Base-by-base conservation (phyloP, 2,888 invertebrate species). In the Venusia cambrica region DNA sequence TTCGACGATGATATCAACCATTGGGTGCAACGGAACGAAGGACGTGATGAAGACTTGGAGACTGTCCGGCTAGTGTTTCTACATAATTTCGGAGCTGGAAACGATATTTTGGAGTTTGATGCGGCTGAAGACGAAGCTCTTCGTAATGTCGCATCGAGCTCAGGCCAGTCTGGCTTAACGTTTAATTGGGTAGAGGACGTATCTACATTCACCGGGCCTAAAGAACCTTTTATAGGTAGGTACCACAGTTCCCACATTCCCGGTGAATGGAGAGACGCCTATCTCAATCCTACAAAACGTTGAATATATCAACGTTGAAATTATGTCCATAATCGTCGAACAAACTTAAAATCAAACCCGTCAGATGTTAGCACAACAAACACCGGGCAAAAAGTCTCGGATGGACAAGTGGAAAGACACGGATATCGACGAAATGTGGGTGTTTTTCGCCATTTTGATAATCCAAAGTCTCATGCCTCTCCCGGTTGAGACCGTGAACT, bases 401-500 rank as follows among this genome's bases (percentile, higher is more conserved):
- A n/a, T 16, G 5, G 16, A 16, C 2, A 16, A 16, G 5, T 16
- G 16, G 16, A 16, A 16, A n/a, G 16, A 16, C n/a, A 16, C 16
- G 5, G 16, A 16, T n/a, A 16, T 16, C n/a, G 16, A 16, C 5
- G 32, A 32, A 14, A 18, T 32, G 13, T 32, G 32, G 32, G 19
- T 13, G 6, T 32, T 10, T n/a, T 32, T 32, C n/a, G 17, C 18
- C 5, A 13, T 32, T 13, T 10, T 32, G 2, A 32, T 32, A 19
- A 8, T 32, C 6, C 32, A 32, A 9, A 25, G 25, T 9, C 11
- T 32, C 8, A 19, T 16, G n/a, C 19, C 32, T 5, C 5, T 32
- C 8, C 19, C 32, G 1, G 32, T 32, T n/a, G 32, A 32, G 13
- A 3, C 11, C 1, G 32, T 24, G 5, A 24, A 32, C n/a, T 32